Evolutionary conservation across 2,888 invertebrate genomes (phyloP).

Genomic region (Hydrotaea cyrtoneurina): DNA sequence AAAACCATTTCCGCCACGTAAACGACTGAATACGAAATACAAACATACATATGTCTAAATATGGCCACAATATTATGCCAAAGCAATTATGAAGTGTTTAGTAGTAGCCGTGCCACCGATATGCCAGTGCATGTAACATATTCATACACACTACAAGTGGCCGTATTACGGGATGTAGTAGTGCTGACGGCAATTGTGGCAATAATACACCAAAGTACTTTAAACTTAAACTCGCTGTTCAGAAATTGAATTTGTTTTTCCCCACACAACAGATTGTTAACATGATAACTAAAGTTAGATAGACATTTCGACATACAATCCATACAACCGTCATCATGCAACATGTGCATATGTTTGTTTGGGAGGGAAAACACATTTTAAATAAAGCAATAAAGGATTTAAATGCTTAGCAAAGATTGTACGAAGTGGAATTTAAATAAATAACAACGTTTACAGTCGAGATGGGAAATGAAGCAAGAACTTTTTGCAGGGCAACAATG

Average conservation of each 20-base stretch:
- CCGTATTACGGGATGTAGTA: neutral
- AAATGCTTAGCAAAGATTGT: neutral
- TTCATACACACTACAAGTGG: conserved; percentile 5
- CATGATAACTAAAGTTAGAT: conserved; percentile 50
- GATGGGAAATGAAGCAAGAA: neutral
- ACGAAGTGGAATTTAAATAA: neutral
- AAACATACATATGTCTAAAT: no score
- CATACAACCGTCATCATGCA: conserved; percentile 32
- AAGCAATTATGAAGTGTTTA: conserved; percentile 68
- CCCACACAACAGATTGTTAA: conserved; percentile 61
- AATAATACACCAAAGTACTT: conserved; percentile 42
- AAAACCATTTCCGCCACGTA: conserved; percentile 47
- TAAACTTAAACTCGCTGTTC: conserved; percentile 64
- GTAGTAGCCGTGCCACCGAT: conserved; percentile 58
- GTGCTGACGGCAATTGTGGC: conserved; percentile 5
- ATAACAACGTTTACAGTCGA: neutral
- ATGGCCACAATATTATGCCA: conserved; percentile 68
- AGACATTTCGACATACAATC: neutral
- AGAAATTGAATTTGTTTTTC: conserved; percentile 78
- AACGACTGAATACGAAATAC: conserved; percentile 56
- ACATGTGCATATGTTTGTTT: conserved; percentile 35
- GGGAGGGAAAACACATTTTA: conserved; percentile 35
- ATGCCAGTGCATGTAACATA: conserved; percentile 29
- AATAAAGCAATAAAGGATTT: neutral
- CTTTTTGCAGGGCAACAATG: neutral